Evolutionary conservation across 2,797 vertebrate genomes (phyloP).

Genomic region (Galaxias olidus): DNA sequence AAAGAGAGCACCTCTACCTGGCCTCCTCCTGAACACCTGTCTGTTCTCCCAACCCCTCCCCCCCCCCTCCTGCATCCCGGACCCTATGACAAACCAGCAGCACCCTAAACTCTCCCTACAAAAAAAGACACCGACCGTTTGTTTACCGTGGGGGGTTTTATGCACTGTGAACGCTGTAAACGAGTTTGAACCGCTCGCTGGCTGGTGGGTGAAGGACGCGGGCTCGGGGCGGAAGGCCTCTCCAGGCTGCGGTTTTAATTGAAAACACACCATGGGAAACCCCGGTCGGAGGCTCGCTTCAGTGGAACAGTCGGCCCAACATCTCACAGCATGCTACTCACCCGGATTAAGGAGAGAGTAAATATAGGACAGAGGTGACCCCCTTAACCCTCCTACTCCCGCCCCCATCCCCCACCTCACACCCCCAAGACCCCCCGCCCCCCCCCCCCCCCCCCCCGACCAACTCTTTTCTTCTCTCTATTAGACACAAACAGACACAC

Average conservation of each 20-base stretch:
- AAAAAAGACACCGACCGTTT: no score
- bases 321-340: slow-evolving; percentile 4
- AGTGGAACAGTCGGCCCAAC: neutral
- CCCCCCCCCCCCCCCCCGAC: slow-evolving; percentile 7
- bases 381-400: neutral
- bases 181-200: no score
- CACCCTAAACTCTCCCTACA: no score
- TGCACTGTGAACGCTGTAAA: no score
- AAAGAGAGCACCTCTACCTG: slow-evolving; percentile 71
- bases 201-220: no score
- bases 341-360: slow-evolving; percentile 10
- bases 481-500: no score
- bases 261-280: neutral
- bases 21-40: slow-evolving; percentile 58
- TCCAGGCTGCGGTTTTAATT: neutral
- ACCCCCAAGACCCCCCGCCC: neutral
- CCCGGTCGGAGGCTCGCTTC: neutral
- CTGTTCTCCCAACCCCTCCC: slow-evolving; percentile 47
- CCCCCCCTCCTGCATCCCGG: slow-evolving; percentile 58
- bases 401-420: slow-evolving; percentile 1
- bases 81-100: slow-evolving; percentile 13
- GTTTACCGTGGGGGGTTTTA: no score
- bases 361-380: slow-evolving; percentile 19
- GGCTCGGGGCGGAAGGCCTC: no score
- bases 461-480: neutral